These are phyloP conservation scores for Pachycephus smyrnensis DNA, from an alignment of 2,888 invertebrate species.

Conservation along the genomic window DNA sequence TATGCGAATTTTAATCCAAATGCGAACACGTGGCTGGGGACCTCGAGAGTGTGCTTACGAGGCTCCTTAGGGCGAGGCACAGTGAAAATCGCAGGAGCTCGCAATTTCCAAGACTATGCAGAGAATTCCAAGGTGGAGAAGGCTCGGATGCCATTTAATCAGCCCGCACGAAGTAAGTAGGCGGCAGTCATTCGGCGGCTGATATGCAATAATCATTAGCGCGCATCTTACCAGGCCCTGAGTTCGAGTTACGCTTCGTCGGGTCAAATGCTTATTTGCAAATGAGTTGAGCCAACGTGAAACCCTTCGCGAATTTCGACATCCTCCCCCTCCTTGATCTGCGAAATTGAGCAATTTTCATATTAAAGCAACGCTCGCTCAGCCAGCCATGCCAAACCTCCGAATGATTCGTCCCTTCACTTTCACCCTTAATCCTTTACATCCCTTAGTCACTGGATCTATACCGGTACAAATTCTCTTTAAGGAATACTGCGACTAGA, in stretches of 20 bases:
- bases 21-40: not conserved
- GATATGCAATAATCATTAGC: constrained; percentile 11
- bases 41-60: not conserved
- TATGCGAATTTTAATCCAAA: not conserved
- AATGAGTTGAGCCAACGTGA: constrained; percentile 9
- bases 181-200: constrained; percentile 6
- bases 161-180: constrained; percentile 24
- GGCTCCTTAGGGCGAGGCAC: not conserved
- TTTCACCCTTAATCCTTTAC: constrained; percentile 30
- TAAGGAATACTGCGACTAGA: not conserved
- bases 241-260: not conserved
- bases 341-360: constrained; percentile 45
- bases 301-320: constrained; percentile 10
- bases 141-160: constrained; percentile 23
- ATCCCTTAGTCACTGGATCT: constrained; percentile 19
- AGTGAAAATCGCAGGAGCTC: not conserved
- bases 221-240: not conserved
- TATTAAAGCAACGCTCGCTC: constrained; percentile 44
- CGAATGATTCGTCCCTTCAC: constrained; percentile 18
- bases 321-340: constrained; percentile 17
- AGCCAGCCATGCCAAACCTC: constrained; percentile 43
- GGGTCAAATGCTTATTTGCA: constrained; percentile 12
- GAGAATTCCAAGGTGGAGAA: constrained; percentile 7
- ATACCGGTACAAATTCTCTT: not conserved
- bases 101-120: not conserved